These are phyloP conservation scores for Branchellion lobata DNA, from an alignment of 2,888 invertebrate genomes.

Conservation along the genomic window DNA sequence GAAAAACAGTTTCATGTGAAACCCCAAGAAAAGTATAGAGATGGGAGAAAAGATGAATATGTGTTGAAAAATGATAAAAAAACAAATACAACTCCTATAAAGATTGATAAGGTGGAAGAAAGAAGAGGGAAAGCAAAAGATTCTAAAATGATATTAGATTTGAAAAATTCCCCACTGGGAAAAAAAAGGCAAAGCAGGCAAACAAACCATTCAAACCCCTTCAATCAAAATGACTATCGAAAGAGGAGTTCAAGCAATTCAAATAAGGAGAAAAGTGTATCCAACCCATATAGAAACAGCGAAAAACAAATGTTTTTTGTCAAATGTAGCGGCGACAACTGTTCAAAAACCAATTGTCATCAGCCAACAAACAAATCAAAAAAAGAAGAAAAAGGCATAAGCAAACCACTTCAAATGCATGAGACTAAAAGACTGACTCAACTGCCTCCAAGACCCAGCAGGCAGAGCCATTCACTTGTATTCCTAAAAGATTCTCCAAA, in stretches of 20 bases:
- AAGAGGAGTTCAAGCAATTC: not conserved
- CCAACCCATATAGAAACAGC: not conserved
- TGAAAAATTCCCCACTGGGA: conserved; percentile 3
- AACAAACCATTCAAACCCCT: not conserved
- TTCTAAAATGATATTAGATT: not conserved
- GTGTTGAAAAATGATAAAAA: not conserved
- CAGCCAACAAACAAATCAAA: not conserved
- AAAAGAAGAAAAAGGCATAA: not conserved
- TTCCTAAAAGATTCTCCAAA: not conserved
- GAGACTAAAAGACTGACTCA: not conserved
- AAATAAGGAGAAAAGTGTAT: not conserved
- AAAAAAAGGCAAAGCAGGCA: conserved; percentile 20
- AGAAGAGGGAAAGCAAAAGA: not conserved
- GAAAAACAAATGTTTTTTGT: conserved; percentile 5
- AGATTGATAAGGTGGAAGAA: not conserved
- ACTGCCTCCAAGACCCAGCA: not conserved
- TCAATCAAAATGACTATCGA: not conserved
- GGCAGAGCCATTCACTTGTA: not conserved
- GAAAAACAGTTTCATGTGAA: too few species aligned
- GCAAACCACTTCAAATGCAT: not conserved
- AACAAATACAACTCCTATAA: not conserved
- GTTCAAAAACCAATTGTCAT: not conserved
- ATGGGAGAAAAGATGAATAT: too few species aligned
- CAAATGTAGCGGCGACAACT: not conserved
- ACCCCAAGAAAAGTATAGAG: too few species aligned